Evolutionary conservation across 2,888 invertebrate genomes (phyloP).

Genomic region (Synergus gifuensis): DNA sequence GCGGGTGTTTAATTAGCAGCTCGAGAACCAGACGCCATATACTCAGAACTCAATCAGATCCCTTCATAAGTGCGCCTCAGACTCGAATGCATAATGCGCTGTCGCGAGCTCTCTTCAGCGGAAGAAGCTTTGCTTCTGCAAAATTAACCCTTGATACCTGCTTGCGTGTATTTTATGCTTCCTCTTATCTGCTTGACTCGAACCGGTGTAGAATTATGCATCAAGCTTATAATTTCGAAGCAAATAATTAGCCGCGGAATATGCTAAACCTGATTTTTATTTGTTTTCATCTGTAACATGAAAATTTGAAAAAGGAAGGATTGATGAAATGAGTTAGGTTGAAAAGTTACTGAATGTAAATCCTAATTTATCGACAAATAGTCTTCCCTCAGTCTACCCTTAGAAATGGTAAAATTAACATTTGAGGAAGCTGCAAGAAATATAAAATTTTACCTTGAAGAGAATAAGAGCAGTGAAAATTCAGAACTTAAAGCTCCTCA

Average conservation of each 20-base stretch:
- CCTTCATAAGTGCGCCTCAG: conserved; percentile 72
- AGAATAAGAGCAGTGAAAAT: background rate
- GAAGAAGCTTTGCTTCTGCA: conserved; percentile 54
- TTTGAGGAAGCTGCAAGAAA: background rate
- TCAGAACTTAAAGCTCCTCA: background rate
- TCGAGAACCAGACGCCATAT: conserved; percentile 75
- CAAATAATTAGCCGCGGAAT: no score
- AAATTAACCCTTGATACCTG: conserved; percentile 65
- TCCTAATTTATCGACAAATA: background rate
- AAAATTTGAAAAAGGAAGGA: no score
- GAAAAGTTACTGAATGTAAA: background rate
- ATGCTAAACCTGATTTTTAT: no score
- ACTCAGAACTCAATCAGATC: conserved; percentile 78
- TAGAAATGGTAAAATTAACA: background rate
- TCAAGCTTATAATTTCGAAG: background rate
- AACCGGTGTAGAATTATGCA: background rate
- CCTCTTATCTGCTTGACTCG: conserved; percentile 4
- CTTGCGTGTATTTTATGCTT: conserved; percentile 52
- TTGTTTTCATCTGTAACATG: no score
- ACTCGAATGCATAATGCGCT: conserved; percentile 74
- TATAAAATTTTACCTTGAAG: background rate
- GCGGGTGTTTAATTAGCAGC: conserved; percentile 76
- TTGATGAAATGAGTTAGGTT: no score
- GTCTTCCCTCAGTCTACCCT: background rate
- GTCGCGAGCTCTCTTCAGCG: conserved; percentile 56